These are phyloP conservation scores for Apeltes quadracus DNA, from an alignment of 2,113 vertebrate species.

Conservation along the genomic window DNA sequence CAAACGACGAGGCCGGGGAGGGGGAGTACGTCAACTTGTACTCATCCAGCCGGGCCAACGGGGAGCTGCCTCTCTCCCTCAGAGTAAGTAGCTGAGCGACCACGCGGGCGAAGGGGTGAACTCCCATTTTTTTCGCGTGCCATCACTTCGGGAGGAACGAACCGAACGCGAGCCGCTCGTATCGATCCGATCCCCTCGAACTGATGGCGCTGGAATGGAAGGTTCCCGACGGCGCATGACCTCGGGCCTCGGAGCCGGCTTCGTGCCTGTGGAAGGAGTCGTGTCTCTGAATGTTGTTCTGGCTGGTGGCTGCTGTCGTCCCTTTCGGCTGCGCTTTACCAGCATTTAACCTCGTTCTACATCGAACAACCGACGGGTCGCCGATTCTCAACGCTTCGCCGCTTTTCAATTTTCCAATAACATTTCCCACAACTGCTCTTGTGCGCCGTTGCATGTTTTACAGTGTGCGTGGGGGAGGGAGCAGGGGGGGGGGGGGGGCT, in stretches of 20 bases:
- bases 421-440: constrained; percentile 52
- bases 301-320: constrained; percentile 45
- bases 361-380: constrained; percentile 54
- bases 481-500: not conserved
- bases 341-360: constrained; percentile 50
- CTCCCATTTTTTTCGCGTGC: too few species aligned
- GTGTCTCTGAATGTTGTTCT: constrained; percentile 51
- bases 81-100: constrained; percentile 88
- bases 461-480: constrained; percentile 18
- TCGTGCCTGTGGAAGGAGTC: constrained; percentile 30
- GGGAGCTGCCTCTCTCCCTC: constrained; percentile 86
- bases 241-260: constrained; percentile 50
- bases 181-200: constrained; percentile 53
- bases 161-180: constrained; percentile 34
- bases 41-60: constrained; percentile 91
- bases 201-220: constrained; percentile 57
- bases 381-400: constrained; percentile 42
- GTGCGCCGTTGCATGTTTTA: constrained; percentile 51
- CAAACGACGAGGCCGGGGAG: constrained; percentile 92
- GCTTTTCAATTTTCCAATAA: constrained; percentile 59
- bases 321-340: constrained; percentile 57
- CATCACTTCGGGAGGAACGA: constrained; percentile 57
- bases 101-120: too few species aligned
- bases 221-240: constrained; percentile 51
- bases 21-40: constrained; percentile 96